These are phyloP conservation scores for Chaenocephalus aceratus DNA, from an alignment of 2,113 vertebrate species.

Conservation along the genomic window DNA sequence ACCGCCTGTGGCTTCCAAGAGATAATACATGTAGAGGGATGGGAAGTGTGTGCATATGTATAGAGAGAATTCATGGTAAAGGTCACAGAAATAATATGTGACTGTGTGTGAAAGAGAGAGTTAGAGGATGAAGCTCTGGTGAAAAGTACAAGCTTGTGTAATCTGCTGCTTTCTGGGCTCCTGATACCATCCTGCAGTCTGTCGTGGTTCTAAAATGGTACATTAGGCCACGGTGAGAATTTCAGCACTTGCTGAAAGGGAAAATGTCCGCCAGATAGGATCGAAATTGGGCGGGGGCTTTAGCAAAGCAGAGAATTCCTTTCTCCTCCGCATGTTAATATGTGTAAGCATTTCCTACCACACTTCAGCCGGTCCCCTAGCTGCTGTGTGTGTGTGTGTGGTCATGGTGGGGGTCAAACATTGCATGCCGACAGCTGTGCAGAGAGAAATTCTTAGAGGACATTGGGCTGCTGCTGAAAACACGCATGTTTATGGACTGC, in stretches of 20 bases:
- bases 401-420: conserved; percentile 9
- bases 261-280: conserved; percentile 22
- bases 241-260: conserved; percentile 12
- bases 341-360: conserved; percentile 21
- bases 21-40: conserved; percentile 48
- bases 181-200: conserved; percentile 31
- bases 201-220: conserved; percentile 16
- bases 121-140: conserved; percentile 13
- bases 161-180: conserved; percentile 38
- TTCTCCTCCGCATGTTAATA: conserved; percentile 13
- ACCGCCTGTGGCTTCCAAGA: conserved; percentile 45
- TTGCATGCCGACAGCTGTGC: not conserved
- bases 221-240: conserved; percentile 23
- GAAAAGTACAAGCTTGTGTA: conserved; percentile 34
- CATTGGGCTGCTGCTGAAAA: conserved; percentile 6
- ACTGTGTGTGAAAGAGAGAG: conserved; percentile 9
- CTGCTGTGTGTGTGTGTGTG: conserved; percentile 12
- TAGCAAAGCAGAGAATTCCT: conserved; percentile 38
- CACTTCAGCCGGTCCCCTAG: not conserved
- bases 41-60: conserved; percentile 54
- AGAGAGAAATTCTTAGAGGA: not conserved
- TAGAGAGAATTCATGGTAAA: conserved; percentile 54
- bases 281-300: conserved; percentile 17
- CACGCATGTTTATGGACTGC: not conserved
- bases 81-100: conserved; percentile 55